Evolutionary conservation across 1,140 invertebrate species (phyloP), one percentile per base, ranked within the genome.

Genomic region (Parapsyche elsis): DNA sequence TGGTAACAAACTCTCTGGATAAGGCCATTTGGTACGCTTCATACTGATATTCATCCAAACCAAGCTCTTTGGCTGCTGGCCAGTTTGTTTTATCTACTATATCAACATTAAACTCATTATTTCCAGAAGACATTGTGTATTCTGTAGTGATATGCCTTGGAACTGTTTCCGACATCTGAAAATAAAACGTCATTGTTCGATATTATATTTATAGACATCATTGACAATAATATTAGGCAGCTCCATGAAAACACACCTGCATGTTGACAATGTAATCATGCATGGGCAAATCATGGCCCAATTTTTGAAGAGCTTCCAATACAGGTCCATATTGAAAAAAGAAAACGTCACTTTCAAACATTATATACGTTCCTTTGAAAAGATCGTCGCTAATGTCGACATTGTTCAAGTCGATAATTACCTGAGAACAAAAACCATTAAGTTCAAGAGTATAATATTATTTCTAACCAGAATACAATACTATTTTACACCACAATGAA

Each of bases 321-420:
- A 93, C 90, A 53, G 91, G 91, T 61, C 89, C 88, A 84, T 94
- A 94, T 0, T 93, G 92, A 84, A 94, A 92, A 85, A 92, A 94
- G 84, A 93, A 94, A 10, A 92, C 90, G 76, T 90, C 90, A 38
- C 91, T 91, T 85, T 94, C 92, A 19, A 93, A 89, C 92, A 94
- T 92, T 0, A 90, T 85, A 80, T 91, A 91, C 9, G 85, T 67
- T 1, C 78, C 81, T 19, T 87, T 84, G 73, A 87, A 88, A 46
- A 89, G 84, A 76, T 88, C 44, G 21, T 14, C n/a, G 44, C 5
- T 16, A 9, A 57, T 5, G 0, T 21, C 7, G 1, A 46, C 19
- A 57, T 57, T 45, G n/a, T 70, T 12, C 7, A 45, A 45, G 14
- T 21, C 19, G 1, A 46, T n/a, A 16, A 78, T 64, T 14, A 78